Conservation (phyloP, 2,888 invertebrate species). For the Epinotia brunnichana region DNA sequence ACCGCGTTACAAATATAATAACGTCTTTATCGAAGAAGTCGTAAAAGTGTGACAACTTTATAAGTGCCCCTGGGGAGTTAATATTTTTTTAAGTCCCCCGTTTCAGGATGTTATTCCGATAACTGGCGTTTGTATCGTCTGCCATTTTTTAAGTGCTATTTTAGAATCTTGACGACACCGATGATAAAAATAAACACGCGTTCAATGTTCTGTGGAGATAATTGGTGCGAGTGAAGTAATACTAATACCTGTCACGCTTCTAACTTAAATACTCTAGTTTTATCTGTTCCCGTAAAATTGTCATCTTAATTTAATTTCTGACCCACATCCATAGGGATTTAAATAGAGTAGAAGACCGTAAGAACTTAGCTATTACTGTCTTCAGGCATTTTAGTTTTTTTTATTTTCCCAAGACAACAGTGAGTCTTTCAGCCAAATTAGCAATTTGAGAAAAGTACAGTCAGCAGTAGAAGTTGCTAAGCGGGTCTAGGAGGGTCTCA, state of each 20-base stretch:
- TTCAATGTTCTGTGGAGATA: neutral
- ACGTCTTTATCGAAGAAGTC: constrained; percentile 52
- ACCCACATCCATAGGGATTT: neutral
- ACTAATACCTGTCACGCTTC: neutral
- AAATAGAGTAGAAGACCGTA: no score
- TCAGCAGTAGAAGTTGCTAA: no score
- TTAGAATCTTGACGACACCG: constrained; percentile 15
- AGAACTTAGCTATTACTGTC: neutral
- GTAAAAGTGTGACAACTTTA: constrained; percentile 50
- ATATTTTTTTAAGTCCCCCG: constrained; percentile 39
- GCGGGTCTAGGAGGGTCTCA: no score
- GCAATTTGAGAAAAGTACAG: no score
- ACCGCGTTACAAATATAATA: constrained; percentile 49
- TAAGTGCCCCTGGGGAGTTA: constrained; percentile 45
- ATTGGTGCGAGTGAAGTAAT: neutral
- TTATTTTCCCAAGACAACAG: neutral
- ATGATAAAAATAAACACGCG: constrained; percentile 10
- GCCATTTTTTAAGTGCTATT: constrained; percentile 18
- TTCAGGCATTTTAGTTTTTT: neutral
- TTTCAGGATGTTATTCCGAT: constrained; percentile 36
- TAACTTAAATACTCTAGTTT: neutral
- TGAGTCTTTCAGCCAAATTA: neutral
- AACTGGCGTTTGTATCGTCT: constrained; percentile 23
- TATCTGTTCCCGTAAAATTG: neutral
- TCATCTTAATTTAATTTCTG: constrained; percentile 1